These are phyloP conservation scores for Myotis myotis DNA, from an alignment of 2,797 vertebrate species.

Conservation along the genomic window DNA sequence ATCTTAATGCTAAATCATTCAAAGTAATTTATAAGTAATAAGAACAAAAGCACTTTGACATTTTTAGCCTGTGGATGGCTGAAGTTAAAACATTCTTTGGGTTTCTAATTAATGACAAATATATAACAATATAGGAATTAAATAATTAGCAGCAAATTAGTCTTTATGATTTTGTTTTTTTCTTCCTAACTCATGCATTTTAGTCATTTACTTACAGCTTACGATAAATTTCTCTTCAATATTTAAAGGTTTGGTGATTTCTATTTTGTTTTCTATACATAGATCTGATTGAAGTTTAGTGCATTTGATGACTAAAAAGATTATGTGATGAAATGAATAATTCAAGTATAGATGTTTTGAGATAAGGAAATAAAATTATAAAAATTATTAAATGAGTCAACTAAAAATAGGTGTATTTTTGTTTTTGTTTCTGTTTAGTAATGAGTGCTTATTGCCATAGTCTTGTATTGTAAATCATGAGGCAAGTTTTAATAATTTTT, in stretches of 20 bases:
- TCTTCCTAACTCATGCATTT: constrained; percentile 73
- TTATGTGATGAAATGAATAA: constrained; percentile 21
- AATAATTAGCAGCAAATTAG: constrained; percentile 80
- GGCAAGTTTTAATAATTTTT: neutral
- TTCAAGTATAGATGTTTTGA: neutral
- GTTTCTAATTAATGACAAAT: constrained; percentile 74
- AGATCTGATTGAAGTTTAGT: constrained; percentile 77
- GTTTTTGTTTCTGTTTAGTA: neutral
- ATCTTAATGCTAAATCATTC: constrained; percentile 80
- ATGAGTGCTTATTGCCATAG: neutral
- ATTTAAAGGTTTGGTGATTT: constrained; percentile 74
- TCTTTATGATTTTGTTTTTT: constrained; percentile 70
- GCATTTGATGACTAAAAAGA: constrained; percentile 42
- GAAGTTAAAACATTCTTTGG: constrained; percentile 73
- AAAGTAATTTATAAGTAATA: constrained; percentile 83
- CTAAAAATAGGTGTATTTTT: neutral
- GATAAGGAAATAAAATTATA: neutral
- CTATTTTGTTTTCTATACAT: constrained; percentile 73
- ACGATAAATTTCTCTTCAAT: constrained; percentile 59
- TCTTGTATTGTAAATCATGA: neutral
- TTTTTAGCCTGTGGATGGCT: constrained; percentile 81
- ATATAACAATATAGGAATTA: constrained; percentile 78
- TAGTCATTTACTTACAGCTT: constrained; percentile 63
- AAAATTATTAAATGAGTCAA: neutral
- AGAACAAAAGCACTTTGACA: constrained; percentile 79